phyloP scores from a whole-genome alignment of 1,140 invertebrate genomes.

The Panagrolaimus sp. region DNA sequence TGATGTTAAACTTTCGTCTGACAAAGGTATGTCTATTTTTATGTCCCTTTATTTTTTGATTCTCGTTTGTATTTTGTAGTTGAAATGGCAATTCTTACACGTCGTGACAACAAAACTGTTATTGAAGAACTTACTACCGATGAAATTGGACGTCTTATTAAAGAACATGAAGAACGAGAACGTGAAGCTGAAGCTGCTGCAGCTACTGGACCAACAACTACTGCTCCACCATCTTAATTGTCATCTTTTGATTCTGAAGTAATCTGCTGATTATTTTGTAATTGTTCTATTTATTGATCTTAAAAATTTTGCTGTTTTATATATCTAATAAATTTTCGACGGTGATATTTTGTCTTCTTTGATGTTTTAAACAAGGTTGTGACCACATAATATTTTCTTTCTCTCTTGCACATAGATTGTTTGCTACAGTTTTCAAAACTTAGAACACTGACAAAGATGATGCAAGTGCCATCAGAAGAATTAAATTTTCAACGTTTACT shows the following conservation, averaged over 20 bases:
- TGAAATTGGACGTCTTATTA: conserved; percentile 80
- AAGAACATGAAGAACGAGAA: conserved; percentile 80
- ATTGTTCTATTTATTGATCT: conserved; percentile 21
- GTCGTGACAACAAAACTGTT: conserved; percentile 72
- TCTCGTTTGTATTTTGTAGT: conserved; percentile 53
- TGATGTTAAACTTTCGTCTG: conserved; percentile 67
- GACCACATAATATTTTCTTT: not conserved
- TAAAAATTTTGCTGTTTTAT: not conserved
- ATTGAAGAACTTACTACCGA: conserved; percentile 74
- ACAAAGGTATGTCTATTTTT: conserved; percentile 44
- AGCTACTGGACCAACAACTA: conserved; percentile 12
- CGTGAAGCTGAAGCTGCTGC: conserved; percentile 67
- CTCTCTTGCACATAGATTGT: not conserved
- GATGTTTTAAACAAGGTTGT: not conserved
- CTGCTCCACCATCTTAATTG: not conserved
- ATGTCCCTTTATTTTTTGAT: conserved; percentile 6
- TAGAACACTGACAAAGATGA: conserved; percentile 2
- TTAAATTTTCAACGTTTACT: conserved; percentile 48
- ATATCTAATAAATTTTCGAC: conserved; percentile 19
- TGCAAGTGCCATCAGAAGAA: conserved; percentile 21
- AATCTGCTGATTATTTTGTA: conserved; percentile 10
- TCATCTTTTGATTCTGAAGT: conserved; percentile 6
- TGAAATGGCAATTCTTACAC: conserved; percentile 62
- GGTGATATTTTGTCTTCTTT: conserved; percentile 8
- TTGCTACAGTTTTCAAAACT: conserved; percentile 2